Percentiles rank a stretch among this genome's conserved stretches.
These are phyloP conservation scores for Malaclemys terrapin DNA, from an alignment of 2,113 vertebrate genomes.

Conservation along the genomic window DNA sequence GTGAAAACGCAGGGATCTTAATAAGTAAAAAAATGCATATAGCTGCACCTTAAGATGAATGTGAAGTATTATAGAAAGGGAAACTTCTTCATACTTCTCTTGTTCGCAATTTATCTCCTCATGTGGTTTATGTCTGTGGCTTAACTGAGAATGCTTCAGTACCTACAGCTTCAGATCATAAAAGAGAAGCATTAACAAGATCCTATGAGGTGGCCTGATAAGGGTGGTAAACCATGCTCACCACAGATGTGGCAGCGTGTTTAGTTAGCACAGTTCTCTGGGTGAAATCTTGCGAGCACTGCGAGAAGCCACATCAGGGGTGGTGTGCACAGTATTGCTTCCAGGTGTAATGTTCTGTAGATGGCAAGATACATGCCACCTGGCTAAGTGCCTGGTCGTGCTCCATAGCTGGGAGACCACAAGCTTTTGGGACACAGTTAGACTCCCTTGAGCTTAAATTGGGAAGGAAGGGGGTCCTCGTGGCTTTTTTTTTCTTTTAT, in stretches of 20 bases:
- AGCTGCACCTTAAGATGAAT: background rate
- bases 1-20: background rate
- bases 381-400: background rate
- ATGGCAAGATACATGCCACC: accelerated
- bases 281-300: background rate
- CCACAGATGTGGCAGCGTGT: background rate
- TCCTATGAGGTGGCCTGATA: background rate
- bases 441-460: background rate
- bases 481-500: background rate
- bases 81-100: background rate
- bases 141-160: slow-evolving; percentile 1
- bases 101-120: background rate
- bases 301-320: background rate
- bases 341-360: background rate
- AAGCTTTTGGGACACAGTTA: background rate
- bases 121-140: slow-evolving; percentile 39
- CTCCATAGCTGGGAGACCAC: background rate
- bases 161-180: slow-evolving; percentile 1
- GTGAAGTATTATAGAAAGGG: accelerated
- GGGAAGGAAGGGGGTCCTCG: background rate
- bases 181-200: background rate
- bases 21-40: background rate
- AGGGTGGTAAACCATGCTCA: slow-evolving; percentile 11
- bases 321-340: accelerated
- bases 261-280: background rate